Evolutionary conservation across 1,140 invertebrate genomes (phyloP), one percentile per base, ranked within the genome.

Genomic region (Macrosteles quadrilineatus): DNA sequence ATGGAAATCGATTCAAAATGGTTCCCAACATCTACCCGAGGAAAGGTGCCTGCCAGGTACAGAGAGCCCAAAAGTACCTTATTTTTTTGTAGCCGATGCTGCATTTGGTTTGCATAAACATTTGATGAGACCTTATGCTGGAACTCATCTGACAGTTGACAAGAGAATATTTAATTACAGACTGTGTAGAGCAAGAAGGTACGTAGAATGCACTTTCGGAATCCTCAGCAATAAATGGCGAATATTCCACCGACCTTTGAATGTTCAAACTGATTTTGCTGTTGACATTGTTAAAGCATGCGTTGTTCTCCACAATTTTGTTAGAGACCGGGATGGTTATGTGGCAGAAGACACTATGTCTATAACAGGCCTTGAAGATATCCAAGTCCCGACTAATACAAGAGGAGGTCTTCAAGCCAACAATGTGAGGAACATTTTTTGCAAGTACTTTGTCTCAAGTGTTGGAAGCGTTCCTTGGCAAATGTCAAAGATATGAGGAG

Each of bases 101-200:
- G 79, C 76, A 23, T 82, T 81, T 72, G 74, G 75, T 4, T 57
- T 82, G 23, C 72, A 73, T 53, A 55, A 69, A 21, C 72, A 78
- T 65, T 57, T 81, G 53, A 71, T 81, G 73, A 78, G 77, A 63
- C 78, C 79, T 65, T 82, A 73, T 69, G 71, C 69, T 62, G 73
- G 72, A 25, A 72, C 67, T 29, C 32, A 73, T 68, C 62, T 73
- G 30, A 69, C 68, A 40, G 23, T 70, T 12, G 68, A 75, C 30
- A 73, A 80, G 67, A 71, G 75, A 25, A 73, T 79, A 19, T 81
- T 78, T 74, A 81, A 83, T 63, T 83, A 81, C 70, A 59, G 74
- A 50, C 69, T 76, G 14, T 72, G 69, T 32, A 65, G 75, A 50
- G 76, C 73, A 12, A 65, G 77, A 67, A 43, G 77, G 25, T 74